Evolutionary conservation across 2,113 vertebrate species (phyloP), one percentile per base, ranked within the genome.

Genomic region (Columba livia): DNA sequence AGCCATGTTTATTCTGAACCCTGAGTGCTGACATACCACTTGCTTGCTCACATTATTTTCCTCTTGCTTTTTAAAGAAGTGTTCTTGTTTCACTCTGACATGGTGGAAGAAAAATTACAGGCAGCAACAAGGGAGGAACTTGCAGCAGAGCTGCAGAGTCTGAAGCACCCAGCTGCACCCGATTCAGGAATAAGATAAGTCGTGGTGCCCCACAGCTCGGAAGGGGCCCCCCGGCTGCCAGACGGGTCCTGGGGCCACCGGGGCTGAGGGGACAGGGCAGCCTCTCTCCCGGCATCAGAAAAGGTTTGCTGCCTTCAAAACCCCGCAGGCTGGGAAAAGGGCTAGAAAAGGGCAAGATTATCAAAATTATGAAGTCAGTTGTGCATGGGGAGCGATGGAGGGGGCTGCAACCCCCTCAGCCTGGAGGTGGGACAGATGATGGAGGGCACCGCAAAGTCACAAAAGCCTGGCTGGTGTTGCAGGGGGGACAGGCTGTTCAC

Each of bases 41-140:
- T 31, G 64, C 90, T 57, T 36, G 3, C 79, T 91, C 96, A 96
- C 93, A 67, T 95, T 93, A 85, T 90, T 80, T 42, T 86, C 85
- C 92, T 64, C 82, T 56, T 38, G 64, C 82, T 91, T 96, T 97
- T 96, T 96, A 79, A 91, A 97, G 87, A 93, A 94, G 71, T 79
- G 16, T 47, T 78, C 64, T 83, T 90, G 82, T 94, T 96, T 94
- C 94, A 0, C 65, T 96, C 90, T 96, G 96, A 97, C 93, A 94
- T 0, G 18, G 86, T 92, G 74, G 81, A 93, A 96, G 80, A 17
- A 28, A 73, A 82, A 44, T 7, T 24, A 34, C 77, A 89, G 26
- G 69, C 48, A 32, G 90, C 0, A 21, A 56, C 15, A 80, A 83
- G 85, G 57, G 67, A 90, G 84, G 90, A 78, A 67, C 71, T 62